Evolutionary conservation across 2,797 vertebrate genomes (phyloP), one percentile per base, ranked within the genome.

Genomic region (Gadopsis marmoratus): DNA sequence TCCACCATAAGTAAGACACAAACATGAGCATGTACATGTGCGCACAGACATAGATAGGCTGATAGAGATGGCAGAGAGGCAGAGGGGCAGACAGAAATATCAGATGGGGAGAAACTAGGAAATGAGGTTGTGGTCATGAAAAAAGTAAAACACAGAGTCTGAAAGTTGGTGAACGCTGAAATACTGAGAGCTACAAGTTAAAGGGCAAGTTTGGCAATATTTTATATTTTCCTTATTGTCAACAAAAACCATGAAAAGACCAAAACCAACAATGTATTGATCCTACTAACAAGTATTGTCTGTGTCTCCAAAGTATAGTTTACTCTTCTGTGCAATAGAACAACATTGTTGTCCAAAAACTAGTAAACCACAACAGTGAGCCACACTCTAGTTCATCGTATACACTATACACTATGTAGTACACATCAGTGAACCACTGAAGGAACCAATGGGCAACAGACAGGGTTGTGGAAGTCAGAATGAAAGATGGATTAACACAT

Each of bases 11-110:
- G 41, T 35, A 21, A 41, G 17, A 64, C 7, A 67, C 37, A 62
- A 48, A 58, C 47, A 65, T 53, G 39, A 59, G 35, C n/a, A 75
- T 7, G 45, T 47, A 35, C 67, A 55, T 62, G 45, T 35, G 48
- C n/a, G 56, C 12, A 41, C 29, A 71, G 56, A 66, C 4, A 45
- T 2, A 33, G 43, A 26, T 26, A 26, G 26, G 26, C 26, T 26
- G 26, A 26, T 26, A 58, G 31, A 17, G 21, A 58, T 59, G 21
- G 50, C 21, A 61, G 53, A 54, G 17, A 62, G 35, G 9, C 45
- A 33, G 14, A 33, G 17, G 56, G 35, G 9, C 45, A 33, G 14
- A 33, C 23, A 39, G 10, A 47, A 35, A 62, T 17, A 58, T 55
- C 21, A 31, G 29, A 23, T 14, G 3, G 4, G 14, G 9, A 35